Conservation (phyloP, 2,888 invertebrate genomes). For the Ectemnius continuus region DNA sequence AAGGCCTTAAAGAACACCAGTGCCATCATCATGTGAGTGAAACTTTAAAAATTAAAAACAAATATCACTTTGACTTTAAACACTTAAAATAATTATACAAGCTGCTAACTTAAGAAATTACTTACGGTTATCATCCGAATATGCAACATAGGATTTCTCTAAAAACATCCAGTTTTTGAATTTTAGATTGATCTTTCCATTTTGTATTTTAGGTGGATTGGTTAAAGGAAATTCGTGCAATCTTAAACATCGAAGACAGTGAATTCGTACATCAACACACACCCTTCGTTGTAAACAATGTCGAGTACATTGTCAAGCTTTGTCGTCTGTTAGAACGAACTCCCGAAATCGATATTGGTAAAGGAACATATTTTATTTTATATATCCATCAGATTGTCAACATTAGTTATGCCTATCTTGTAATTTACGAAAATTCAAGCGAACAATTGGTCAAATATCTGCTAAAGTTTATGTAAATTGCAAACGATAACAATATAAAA, state of each 20-base stretch:
- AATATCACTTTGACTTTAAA: no score
- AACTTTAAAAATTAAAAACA: background rate
- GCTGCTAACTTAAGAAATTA: no score
- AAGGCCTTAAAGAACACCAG: background rate
- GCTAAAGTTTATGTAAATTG: no score
- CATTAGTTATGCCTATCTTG: no score
- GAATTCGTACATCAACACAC: slow-evolving; percentile 3
- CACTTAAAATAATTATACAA: no score
- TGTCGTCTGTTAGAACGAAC: slow-evolving; percentile 1
- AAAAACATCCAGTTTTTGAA: no score
- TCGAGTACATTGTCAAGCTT: background rate
- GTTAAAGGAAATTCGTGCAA: background rate
- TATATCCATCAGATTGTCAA: background rate
- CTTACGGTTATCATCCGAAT: no score
- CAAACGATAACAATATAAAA: no score
- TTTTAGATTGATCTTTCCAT: no score
- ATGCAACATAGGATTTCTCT: no score
- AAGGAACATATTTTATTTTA: background rate
- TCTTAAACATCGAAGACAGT: background rate
- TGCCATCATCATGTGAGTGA: background rate
- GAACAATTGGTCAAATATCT: no score
- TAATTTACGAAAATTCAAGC: no score
- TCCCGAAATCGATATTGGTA: background rate
- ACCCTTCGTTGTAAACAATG: slow-evolving; percentile 5
- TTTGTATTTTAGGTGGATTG: slow-evolving; percentile 3